These are phyloP conservation scores for Bombylius major DNA, from an alignment of 2,888 invertebrate species.

Conservation along the genomic window DNA sequence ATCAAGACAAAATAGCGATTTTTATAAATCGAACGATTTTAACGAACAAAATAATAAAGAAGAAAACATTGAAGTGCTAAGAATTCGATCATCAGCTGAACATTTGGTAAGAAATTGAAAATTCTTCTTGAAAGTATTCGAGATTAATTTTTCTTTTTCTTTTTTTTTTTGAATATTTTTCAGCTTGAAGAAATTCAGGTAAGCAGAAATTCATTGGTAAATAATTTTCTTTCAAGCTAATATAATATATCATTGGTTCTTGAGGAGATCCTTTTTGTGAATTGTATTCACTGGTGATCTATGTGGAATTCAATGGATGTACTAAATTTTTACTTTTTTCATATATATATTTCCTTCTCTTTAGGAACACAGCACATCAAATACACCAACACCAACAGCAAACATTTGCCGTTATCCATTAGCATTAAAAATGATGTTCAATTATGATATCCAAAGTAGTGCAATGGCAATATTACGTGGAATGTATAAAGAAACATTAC, in stretches of 20 bases:
- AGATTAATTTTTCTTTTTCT: too few relatives aligned
- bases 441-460: conserved; percentile 74
- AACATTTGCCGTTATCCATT: conserved; percentile 42
- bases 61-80: too few relatives aligned
- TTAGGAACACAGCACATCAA: not conserved
- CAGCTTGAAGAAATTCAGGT: not conserved
- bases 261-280: too few relatives aligned
- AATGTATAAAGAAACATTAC: conserved; percentile 74
- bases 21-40: too few relatives aligned
- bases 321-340: too few relatives aligned
- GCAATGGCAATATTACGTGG: conserved; percentile 60
- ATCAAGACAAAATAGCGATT: too few relatives aligned
- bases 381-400: conserved; percentile 13
- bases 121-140: not conserved
- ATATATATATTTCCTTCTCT: too few relatives aligned
- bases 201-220: not conserved
- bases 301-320: too few relatives aligned
- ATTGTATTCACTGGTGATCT: too few relatives aligned
- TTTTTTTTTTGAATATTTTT: not conserved
- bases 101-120: conserved; percentile 4
- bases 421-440: conserved; percentile 86
- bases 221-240: too few relatives aligned
- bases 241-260: too few relatives aligned
- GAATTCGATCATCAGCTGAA: not conserved
- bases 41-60: too few relatives aligned